Evolutionary conservation across 2,797 vertebrate genomes (phyloP).

Genomic region (Graptemys geographica): DNA sequence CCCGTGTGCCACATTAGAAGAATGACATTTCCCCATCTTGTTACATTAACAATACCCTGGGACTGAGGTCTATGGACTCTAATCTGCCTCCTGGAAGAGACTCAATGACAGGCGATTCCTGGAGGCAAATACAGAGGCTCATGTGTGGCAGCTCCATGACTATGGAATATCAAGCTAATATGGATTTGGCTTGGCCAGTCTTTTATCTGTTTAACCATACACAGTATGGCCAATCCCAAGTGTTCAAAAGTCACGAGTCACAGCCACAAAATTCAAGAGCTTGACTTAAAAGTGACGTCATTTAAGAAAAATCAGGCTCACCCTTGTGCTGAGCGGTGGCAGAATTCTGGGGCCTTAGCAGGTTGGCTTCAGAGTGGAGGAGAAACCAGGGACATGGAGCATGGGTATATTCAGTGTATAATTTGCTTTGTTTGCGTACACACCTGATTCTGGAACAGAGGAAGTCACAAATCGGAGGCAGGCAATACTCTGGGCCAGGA

Average conservation of each 20-base stretch:
- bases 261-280: background rate
- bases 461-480: background rate
- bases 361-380: too few relatives aligned
- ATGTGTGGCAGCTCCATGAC: rapidly evolving
- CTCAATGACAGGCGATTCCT: rapidly evolving
- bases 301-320: too few relatives aligned
- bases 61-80: background rate
- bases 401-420: too few relatives aligned
- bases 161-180: rapidly evolving
- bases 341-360: too few relatives aligned
- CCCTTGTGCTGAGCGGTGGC: too few relatives aligned
- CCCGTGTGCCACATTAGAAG: rapidly evolving
- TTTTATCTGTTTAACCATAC: background rate
- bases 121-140: background rate
- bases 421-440: too few relatives aligned
- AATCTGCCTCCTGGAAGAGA: background rate
- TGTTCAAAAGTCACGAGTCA: background rate
- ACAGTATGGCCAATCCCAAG: background rate
- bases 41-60: background rate
- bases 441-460: background rate
- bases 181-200: rapidly evolving
- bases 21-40: rapidly evolving
- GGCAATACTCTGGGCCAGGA: background rate
- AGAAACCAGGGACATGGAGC: too few relatives aligned
- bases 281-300: background rate